These are phyloP conservation scores for Acronicta leporina DNA, from an alignment of 2,888 invertebrate genomes.

Conservation along the genomic window DNA sequence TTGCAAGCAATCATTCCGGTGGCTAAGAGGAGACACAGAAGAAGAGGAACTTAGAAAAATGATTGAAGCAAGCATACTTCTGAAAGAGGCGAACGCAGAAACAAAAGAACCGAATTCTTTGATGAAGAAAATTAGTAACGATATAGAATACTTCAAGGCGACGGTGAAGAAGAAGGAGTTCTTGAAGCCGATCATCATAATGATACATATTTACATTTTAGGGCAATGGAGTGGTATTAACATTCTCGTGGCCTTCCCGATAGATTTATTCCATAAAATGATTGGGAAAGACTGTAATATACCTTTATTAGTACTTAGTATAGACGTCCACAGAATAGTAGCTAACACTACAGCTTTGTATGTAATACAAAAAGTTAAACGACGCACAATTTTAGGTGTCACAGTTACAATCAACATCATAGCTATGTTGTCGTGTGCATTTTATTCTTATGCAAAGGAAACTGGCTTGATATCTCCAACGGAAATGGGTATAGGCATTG, in stretches of 20 bases:
- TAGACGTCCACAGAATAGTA: conserved; percentile 75
- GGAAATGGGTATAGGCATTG: conserved; percentile 67
- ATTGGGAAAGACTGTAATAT: conserved; percentile 66
- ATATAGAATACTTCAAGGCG: conserved; percentile 60
- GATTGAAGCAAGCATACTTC: conserved; percentile 67
- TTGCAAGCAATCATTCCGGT: conserved; percentile 87
- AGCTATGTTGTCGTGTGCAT: conserved; percentile 67
- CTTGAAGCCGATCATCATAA: conserved; percentile 74
- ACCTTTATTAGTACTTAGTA: conserved; percentile 71
- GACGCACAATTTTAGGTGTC: conserved; percentile 71
- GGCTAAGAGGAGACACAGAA: conserved; percentile 85
- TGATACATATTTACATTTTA: conserved; percentile 73
- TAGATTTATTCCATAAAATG: conserved; percentile 72
- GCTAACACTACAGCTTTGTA: conserved; percentile 72
- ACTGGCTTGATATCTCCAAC: conserved; percentile 60
- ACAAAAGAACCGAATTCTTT: conserved; percentile 58
- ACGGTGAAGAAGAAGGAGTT: conserved; percentile 73
- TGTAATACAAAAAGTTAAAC: conserved; percentile 76
- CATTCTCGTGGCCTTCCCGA: conserved; percentile 70
- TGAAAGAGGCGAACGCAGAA: conserved; percentile 63
- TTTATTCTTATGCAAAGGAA: conserved; percentile 68
- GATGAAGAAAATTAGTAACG: conserved; percentile 56
- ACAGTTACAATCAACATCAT: conserved; percentile 68
- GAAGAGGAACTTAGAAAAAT: conserved; percentile 74
- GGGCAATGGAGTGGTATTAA: conserved; percentile 77